Evolutionary conservation across 2,888 invertebrate genomes (phyloP), one percentile per base, ranked within the genome.

Genomic region (Caenorhabditis drosophilae): DNA sequence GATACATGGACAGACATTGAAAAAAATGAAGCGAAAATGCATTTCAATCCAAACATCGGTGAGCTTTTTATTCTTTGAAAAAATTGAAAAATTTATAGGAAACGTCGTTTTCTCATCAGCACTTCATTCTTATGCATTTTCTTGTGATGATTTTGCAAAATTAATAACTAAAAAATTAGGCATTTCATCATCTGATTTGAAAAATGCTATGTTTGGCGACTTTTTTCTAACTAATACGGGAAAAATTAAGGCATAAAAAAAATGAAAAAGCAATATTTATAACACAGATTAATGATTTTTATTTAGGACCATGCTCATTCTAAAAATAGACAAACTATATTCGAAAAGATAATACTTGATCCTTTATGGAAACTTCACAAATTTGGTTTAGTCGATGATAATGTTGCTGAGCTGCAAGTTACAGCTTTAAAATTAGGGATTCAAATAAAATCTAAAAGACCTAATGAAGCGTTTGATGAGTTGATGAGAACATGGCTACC

Each of bases 81-180:
- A 36, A 7, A 36, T 12, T 12, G 4, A 7, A n/a, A 25, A 20
- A 20, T 22, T 54, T 57, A 11, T 40, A 64, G 77, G 94, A 16
- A 99, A 98, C 87, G 96, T 98, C 0, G 88, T 97, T 4, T 98
- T 99, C 87, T 91, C 92, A 1, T 93, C 95, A 83, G 96, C 97
- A 16, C 88, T 91, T 11, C 95, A 98, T 86, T 94, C 96, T 7
- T 99, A 97, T 95, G 91, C 90, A 9, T 90, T 91, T 78, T 84
- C 87, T 85, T 87, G 91, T 1, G 87, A 88, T 27, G 90, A 92
- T 79, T 96, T 96, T 49, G 82, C 80, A 1, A 55, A 64, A n/a
- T 40, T 81, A 7, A 80, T 76, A 52, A 59, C 78, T 2, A 59
- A 70, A 11, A 76, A 74, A 48, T 34, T 82, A 48, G 67, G 70